Evolutionary conservation across 2,888 invertebrate genomes (phyloP).

Genomic region (Sesamia inferens): DNA sequence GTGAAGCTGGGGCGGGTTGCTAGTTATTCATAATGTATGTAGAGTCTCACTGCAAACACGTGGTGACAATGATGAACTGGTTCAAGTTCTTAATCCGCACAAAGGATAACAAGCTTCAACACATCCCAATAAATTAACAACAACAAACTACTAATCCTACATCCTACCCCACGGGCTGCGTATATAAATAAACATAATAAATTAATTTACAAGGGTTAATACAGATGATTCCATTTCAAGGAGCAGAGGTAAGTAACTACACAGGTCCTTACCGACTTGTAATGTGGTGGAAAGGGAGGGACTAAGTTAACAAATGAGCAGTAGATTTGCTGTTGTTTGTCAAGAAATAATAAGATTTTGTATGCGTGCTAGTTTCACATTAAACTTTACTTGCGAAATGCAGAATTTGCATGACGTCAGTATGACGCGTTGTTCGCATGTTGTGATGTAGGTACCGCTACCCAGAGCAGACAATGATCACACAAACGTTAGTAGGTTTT

Average conservation of each 20-base stretch:
- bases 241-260: slow-evolving; percentile 20
- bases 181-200: slow-evolving; percentile 47
- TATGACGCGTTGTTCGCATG: no score
- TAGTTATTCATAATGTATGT: slow-evolving; percentile 2
- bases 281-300: background rate
- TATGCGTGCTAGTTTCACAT: background rate
- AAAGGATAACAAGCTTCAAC: slow-evolving; percentile 8
- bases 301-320: background rate
- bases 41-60: background rate
- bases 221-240: slow-evolving; percentile 21
- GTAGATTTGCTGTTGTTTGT: background rate
- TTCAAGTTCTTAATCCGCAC: background rate
- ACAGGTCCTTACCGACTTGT: background rate
- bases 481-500: no score
- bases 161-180: slow-evolving; percentile 9
- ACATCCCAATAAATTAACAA: slow-evolving; percentile 27
- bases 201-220: slow-evolving; percentile 49
- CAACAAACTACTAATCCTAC: slow-evolving; percentile 9
- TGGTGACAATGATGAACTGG: background rate
- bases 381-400: no score
- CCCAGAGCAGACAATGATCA: no score
- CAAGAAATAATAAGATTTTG: background rate
- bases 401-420: no score
- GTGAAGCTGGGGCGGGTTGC: no score
- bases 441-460: no score